Evolutionary conservation across 2,113 vertebrate species (phyloP).

Genomic region (Microcebus ravelobensis): DNA sequence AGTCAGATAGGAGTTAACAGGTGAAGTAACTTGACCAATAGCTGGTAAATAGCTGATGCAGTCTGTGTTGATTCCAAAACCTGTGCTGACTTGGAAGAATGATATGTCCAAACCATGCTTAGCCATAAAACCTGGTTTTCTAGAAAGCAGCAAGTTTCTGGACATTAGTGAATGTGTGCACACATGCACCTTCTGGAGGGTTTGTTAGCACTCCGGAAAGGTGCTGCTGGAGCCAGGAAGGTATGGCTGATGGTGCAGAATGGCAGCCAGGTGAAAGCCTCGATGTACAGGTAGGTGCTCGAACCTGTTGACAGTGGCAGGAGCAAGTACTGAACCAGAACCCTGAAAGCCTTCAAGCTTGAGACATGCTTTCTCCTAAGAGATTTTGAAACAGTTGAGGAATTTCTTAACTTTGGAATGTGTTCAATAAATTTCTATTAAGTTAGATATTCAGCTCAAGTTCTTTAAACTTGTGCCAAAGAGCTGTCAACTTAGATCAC

Average conservation of each 20-base stretch:
- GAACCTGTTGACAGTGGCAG: background rate
- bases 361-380: slow-evolving; percentile 25
- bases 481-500: slow-evolving; percentile 69
- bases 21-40: background rate
- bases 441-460: slow-evolving; percentile 65
- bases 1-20: background rate
- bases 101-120: background rate
- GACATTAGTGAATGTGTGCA: background rate
- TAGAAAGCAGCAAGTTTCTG: slow-evolving; percentile 23
- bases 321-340: background rate
- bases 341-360: slow-evolving; percentile 1
- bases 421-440: slow-evolving; percentile 68
- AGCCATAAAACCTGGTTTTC: slow-evolving; percentile 8
- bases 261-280: slow-evolving; percentile 1
- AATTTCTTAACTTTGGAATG: slow-evolving; percentile 75
- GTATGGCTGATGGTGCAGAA: background rate
- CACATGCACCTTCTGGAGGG: background rate
- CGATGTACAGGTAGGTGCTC: background rate
- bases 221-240: background rate
- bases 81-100: background rate
- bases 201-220: background rate
- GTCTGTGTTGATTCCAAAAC: background rate
- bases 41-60: background rate
- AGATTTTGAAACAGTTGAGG: slow-evolving; percentile 73
- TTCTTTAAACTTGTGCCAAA: slow-evolving; percentile 75